These are phyloP conservation scores for Empis livida DNA, from an alignment of 2,888 invertebrate genomes.

Conservation along the genomic window DNA sequence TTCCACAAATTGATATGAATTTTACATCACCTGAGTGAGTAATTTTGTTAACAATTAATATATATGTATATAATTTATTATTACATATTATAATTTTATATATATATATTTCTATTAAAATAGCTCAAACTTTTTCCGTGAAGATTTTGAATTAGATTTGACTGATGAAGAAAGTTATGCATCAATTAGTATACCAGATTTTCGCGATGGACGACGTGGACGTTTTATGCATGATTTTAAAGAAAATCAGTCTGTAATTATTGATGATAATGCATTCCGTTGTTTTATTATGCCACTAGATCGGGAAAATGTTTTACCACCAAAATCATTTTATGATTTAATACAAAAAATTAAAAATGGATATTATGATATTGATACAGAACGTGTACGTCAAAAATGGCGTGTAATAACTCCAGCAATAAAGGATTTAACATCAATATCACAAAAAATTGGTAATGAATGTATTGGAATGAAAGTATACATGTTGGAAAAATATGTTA, in stretches of 20 bases:
- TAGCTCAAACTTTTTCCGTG: constrained; percentile 46
- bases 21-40: too few relatives aligned
- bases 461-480: constrained; percentile 61
- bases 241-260: constrained; percentile 58
- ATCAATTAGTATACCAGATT: constrained; percentile 76
- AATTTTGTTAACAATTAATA: too few relatives aligned
- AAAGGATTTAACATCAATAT: constrained; percentile 47
- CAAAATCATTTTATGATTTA: constrained; percentile 65
- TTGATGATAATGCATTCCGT: constrained; percentile 57
- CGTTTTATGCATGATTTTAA: constrained; percentile 89
- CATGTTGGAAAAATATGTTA: constrained; percentile 52
- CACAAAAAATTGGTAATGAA: constrained; percentile 55
- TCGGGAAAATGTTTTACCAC: constrained; percentile 60
- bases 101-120: too few relatives aligned
- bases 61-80: too few relatives aligned
- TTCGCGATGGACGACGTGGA: constrained; percentile 65
- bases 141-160: constrained; percentile 67
- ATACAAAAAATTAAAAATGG: constrained; percentile 65
- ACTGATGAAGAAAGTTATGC: constrained; percentile 56
- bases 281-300: constrained; percentile 90
- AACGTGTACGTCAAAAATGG: constrained; percentile 62
- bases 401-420: constrained; percentile 59
- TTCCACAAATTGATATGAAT: constrained; percentile 6
- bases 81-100: too few relatives aligned
- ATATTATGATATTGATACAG: constrained; percentile 71